Base-by-base conservation (phyloP, 2,888 invertebrate genomes). In the Brachyptera risi region DNA sequence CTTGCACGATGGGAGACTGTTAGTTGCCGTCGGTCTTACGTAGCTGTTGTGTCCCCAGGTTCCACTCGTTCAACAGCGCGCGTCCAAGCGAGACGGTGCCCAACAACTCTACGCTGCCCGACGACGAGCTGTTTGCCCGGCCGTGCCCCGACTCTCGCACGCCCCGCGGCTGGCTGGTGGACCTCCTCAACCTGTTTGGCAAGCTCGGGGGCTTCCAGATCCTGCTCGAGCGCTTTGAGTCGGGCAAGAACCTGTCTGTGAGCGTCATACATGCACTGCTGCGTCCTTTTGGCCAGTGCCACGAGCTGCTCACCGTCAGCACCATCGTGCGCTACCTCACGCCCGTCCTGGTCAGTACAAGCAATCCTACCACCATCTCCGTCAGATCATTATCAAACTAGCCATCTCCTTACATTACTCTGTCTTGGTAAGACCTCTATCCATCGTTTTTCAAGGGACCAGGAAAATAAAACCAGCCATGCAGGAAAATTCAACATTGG, bases 141-240 rank as follows among this genome's bases (percentile, higher is more conserved):
- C 87, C 91, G 59, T 83, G 87, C 31, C 77, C 80, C 49, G 96
- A 96, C 76, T 84, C 88, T 59, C 84, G 96, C 71, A 87, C 86
- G 69, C 92, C 93, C 13, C 85, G 92, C 67, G 96, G 96, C 62
- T 97, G 96, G 96, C 85, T 97, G 67, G 95, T 96, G 64, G 96
- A 97, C 80, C 83, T 97, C 66, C 90, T 97, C 65, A 97, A 97
- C 81, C 83, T 88, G 71, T 97, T 96, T 78, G 97, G 96, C 13
- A 85, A 87, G 72, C 79, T 91, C 63, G 89, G 89, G 61, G 97
- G 97, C 61, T 97, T 97, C 76, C 85, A 92, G 70, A 87, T 88
- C 72, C 77, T 95, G 64, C 78, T 90, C 60, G 89, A 92, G 71
- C 81, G 93, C 68, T 94, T 95, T 78, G 88, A 91, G 75, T 80